Evolutionary conservation across 2,888 invertebrate species (phyloP).

Genomic region (Plagiodera versicolora): DNA sequence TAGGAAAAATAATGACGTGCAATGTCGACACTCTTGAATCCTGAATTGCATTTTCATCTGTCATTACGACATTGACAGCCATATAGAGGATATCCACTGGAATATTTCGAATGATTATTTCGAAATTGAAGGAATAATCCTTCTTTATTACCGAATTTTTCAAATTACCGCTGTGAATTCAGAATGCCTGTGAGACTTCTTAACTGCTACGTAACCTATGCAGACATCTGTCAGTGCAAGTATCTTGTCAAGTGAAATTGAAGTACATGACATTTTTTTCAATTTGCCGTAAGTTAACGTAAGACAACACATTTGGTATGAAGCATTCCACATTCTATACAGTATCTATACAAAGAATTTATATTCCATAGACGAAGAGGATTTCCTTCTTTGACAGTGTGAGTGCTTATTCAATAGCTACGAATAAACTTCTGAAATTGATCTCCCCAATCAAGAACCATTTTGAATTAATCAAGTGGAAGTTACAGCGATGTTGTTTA

Average conservation of each 20-base stretch:
- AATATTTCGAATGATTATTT: too few species aligned
- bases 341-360: not conserved
- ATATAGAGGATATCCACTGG: too few species aligned
- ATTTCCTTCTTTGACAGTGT: not conserved
- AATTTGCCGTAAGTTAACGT: too few species aligned
- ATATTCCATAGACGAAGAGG: not conserved
- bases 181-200: too few species aligned
- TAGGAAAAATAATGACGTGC: conserved; percentile 12
- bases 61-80: not conserved
- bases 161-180: too few species aligned
- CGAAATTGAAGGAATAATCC: too few species aligned
- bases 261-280: not conserved
- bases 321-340: not conserved
- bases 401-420: too few species aligned
- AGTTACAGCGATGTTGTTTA: not conserved
- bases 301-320: not conserved
- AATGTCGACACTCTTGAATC: not conserved
- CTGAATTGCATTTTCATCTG: not conserved
- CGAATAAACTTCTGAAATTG: too few species aligned
- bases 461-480: too few species aligned
- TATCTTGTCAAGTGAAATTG: not conserved
- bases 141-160: too few species aligned
- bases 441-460: too few species aligned
- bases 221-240: not conserved
- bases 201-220: not conserved